Base-by-base conservation (phyloP, 2,888 invertebrate species). In the Stomorhina lunata region DNA sequence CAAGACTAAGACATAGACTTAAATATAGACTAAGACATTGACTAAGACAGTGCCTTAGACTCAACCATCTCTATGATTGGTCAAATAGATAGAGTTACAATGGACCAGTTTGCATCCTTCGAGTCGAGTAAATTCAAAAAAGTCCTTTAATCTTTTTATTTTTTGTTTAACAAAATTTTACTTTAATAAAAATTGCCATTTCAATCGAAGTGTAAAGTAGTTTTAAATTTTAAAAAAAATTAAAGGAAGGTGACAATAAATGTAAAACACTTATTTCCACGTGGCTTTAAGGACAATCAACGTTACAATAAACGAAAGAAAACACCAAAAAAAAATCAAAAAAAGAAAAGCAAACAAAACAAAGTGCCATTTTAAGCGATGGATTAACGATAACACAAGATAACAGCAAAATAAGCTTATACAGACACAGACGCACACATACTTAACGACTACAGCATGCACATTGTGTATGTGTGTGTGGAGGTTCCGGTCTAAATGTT, bases 341-440 rank as follows among this genome's bases (percentile, higher is more conserved):
- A 15, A 22, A 73, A 63, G 65, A 40, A 80, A 80, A 75, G 48
- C 43, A 55, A 37, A 59, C 59, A 81, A 72, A 57, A 50, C 45
- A 71, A 77, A 81, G 59, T 59, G 50, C 50, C 34, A 37, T 76
- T 71, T 72, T 72, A 71, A 34, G 66, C 80, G 71, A 66, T 59
- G 76, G 76, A 81, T 81, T 81, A 76, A 76, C 59, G 65, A 59
- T 76, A 80, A 65, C 66, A 65, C 10, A 22, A 53, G 40, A 53
- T 55, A 75, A 48, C 71, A 71, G 6, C n/a, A 9, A 48, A 79
- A 63, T 48, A 48, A n/a, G 22, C n/a, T 22, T 55, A 65, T 22
- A 50, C 37, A 66, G 22, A 45, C n/a, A 50, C 20, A 53, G 15
- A 61, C 7, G 32, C 61, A 27, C 17, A 53, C 34, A 20, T 6